Percentiles rank a stretch among this genome's conserved stretches.
Evolutionary conservation across 2,797 vertebrate genomes (phyloP).

Genomic region (Carapus acus): DNA sequence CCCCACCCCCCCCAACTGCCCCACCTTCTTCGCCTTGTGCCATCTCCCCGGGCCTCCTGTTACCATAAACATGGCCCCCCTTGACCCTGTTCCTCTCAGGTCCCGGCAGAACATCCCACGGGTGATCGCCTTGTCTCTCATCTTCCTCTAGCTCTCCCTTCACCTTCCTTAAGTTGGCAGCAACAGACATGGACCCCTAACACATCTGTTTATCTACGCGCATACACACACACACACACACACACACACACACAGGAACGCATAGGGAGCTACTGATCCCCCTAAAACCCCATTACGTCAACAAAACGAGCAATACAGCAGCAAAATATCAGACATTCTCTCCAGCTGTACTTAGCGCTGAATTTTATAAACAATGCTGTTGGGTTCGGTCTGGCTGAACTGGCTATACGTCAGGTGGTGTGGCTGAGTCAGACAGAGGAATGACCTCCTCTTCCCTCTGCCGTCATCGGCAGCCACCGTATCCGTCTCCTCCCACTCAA

Average conservation of each 20-base stretch:
- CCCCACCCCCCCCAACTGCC: conserved; percentile 25
- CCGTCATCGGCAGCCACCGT: conserved; percentile 21
- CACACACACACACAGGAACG: conserved; percentile 12
- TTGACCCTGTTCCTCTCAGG: conserved; percentile 48
- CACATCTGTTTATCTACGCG: too few relatives aligned
- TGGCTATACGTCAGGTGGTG: background rate
- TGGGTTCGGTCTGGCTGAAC: background rate
- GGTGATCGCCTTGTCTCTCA: conserved; percentile 58
- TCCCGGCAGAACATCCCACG: conserved; percentile 54
- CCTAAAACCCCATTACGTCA: too few relatives aligned
- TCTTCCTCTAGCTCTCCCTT: conserved; percentile 44
- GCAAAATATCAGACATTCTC: background rate
- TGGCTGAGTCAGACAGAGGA: conserved; percentile 9
- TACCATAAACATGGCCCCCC: conserved; percentile 18
- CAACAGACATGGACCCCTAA: too few relatives aligned
- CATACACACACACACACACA: conserved; percentile 4
- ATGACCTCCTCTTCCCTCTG: background rate
- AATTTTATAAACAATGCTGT: background rate
- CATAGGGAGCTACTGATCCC: background rate
- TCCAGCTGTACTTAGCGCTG: background rate
- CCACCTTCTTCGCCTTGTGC: conserved; percentile 27
- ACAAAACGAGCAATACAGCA: conserved; percentile 6
- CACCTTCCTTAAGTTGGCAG: too few relatives aligned
- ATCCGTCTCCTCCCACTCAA: conserved; percentile 3
- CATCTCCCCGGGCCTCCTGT: conserved; percentile 9